Evolutionary conservation across 37 sponge, comb jelly and placozoan genomes (phyloP), one percentile per base, ranked within the genome.

Genomic region (Corticium candelabrum): DNA sequence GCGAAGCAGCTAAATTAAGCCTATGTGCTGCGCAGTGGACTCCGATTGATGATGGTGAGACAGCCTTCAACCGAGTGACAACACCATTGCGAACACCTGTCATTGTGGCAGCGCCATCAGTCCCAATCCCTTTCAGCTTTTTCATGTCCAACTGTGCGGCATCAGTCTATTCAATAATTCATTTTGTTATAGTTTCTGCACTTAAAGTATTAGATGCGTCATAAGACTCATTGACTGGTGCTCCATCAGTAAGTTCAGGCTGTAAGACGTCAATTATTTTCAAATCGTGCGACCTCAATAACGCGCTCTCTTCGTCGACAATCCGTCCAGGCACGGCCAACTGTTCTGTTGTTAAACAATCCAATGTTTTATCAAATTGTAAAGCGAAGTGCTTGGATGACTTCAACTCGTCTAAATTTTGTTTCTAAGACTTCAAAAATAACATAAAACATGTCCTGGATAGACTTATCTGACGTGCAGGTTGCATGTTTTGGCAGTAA

Each of bases 101-200:
- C 84, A 83, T 84, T 5, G 85, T 84, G 57, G 85, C 38, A 35
- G 84, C 84, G 67, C 85, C 84, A 73, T 84, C 85, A 38, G 85
- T 84, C 1, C 85, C 85, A 41, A 84, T 84, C 21, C 85, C 85
- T 80, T 79, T 72, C 3, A 84, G 29, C 36, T 83, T 83, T 36
- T 37, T 7, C 3, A 4, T 3, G 43, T 78, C 84, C 21, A 83
- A 34, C 43, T 68, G 37, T 37, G 78, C 40, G 34, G 33, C 72
- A 21, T 40, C 41, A 5, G 76, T 34, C 34, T 40, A 83, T 43
- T 83, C 78, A 50, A 50, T 27, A 11, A 50, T 21, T 50, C 62
- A 21, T 11, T 11, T 21, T 27, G 62, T 21, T 27, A 50, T 50
- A 27, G 62, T 50, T 50, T 50, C 62, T 27, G 62, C 62, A 21